Evolutionary conservation across 37 sponge, comb jelly and placozoan genomes (phyloP), one percentile per base, ranked within the genome.

Genomic region (Cladorhizidae sp.): DNA sequence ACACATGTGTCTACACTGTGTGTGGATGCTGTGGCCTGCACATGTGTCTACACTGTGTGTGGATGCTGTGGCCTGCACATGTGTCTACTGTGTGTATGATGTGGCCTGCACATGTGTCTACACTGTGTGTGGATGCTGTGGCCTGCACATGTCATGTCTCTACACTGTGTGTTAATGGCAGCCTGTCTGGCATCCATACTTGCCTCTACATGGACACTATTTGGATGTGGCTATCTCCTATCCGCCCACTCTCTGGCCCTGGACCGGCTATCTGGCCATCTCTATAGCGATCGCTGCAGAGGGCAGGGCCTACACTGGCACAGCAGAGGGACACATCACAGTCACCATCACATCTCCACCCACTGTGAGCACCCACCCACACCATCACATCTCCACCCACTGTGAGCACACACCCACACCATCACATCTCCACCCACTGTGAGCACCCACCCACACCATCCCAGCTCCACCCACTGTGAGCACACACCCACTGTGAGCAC

Each of bases 191-290:
- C 93, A 95, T 31, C 96, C 96, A 3, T 91, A 95, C 59, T 21
- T 87, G 3, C 67, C 76, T 12, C 76, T 83, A 42, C 79, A 92
- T 67, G 97, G 93, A 1, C 62, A 92, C 20, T 73, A 70, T 33
- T 64, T 97, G 26, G 95, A 97, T 55, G 88, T 98, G 33, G 93
- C 99, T 23, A 63, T 99, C 69, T 70, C 80, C 40, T 96, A 97
- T 77, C 82, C 95, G 0, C 11, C 82, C 55, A 50, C 54, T 56
- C 73, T 99, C 57, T 99, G 99, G 99, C 99, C 99, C n/a, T 99
- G 99, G 99, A 87, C 97, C 40, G 99, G 99, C 32, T 94, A 94
- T 73, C 76, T 99, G 28, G 93, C 95, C 40, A 80, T 99, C 28
- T 80, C 50, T 42, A 45, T 99, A 33, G 73, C 85, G 58, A 93